Conservation (phyloP, 2,113 vertebrate genomes). For the Pongo abelii region DNA sequence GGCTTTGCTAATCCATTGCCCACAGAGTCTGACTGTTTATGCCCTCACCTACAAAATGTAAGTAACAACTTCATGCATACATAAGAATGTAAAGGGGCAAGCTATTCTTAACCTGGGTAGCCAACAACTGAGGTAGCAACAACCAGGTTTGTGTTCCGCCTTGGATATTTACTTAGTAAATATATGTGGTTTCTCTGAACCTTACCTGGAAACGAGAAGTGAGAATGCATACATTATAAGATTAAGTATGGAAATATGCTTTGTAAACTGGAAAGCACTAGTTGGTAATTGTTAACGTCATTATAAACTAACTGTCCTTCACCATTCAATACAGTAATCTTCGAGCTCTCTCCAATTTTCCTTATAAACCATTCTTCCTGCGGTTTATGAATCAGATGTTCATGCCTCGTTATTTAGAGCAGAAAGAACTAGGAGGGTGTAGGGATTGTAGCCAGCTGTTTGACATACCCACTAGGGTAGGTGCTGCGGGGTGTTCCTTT, state of each 20-base stretch:
- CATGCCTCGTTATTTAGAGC: not conserved
- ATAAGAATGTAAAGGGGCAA: not conserved
- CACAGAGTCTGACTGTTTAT: constrained; percentile 81
- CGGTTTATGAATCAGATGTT: not conserved
- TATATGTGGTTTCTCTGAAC: not conserved
- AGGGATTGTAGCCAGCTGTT: not conserved
- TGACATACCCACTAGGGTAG: not conserved
- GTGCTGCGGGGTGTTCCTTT: not conserved
- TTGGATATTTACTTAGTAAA: not conserved
- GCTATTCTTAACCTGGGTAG: not conserved
- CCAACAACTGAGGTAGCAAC: not conserved
- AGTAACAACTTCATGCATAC: constrained; percentile 47
- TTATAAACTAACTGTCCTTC: not conserved
- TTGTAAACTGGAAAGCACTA: not conserved
- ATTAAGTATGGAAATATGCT: not conserved
- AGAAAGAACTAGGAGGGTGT: not conserved
- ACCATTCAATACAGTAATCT: not conserved
- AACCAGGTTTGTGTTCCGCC: not conserved
- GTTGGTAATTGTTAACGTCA: not conserved
- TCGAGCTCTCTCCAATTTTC: not conserved
- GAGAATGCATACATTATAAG: not conserved
- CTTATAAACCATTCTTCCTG: not conserved
- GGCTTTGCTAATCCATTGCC: constrained; percentile 9
- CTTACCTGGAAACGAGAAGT: not conserved
- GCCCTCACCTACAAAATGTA: constrained; percentile 33